A percentile compares a stretch with the other conserved stretches of the same genome.
These are phyloP conservation scores for Albula goreensis DNA, from an alignment of 2,113 vertebrate species.

Conservation along the genomic window DNA sequence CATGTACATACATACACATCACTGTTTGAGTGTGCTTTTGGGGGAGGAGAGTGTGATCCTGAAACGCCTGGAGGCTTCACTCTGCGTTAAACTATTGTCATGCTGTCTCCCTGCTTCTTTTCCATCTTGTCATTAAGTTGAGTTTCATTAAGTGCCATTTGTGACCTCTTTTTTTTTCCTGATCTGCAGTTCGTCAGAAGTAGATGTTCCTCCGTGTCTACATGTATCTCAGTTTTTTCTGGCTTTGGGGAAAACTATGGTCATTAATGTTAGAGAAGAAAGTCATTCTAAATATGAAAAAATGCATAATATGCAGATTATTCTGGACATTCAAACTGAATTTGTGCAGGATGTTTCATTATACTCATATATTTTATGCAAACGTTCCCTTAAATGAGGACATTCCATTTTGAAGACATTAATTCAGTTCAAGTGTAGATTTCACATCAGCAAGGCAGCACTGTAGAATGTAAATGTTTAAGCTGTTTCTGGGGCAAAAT, in stretches of 20 bases:
- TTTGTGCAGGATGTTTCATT: not conserved
- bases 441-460: not conserved
- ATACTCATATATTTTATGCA: slow-evolving; percentile 16
- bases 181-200: not conserved
- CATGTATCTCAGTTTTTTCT: not conserved
- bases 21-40: not conserved
- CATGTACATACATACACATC: not conserved
- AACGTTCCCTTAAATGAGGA: slow-evolving; percentile 1
- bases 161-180: not conserved
- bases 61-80: not conserved
- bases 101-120: not conserved
- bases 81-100: not conserved
- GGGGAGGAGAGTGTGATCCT: not conserved
- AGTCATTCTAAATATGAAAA: not conserved
- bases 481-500: too few species aligned
- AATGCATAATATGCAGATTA: slow-evolving; percentile 17
- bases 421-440: not conserved
- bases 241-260: not conserved
- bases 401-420: not conserved
- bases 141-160: not conserved
- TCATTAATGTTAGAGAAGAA: not conserved
- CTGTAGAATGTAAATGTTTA: not conserved
- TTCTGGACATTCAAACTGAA: not conserved
- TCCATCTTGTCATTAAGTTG: not conserved
- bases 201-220: not conserved